Evolutionary conservation across 2,113 vertebrate genomes (phyloP), one percentile per base, ranked within the genome.

Genomic region (Chitala chitala): DNA sequence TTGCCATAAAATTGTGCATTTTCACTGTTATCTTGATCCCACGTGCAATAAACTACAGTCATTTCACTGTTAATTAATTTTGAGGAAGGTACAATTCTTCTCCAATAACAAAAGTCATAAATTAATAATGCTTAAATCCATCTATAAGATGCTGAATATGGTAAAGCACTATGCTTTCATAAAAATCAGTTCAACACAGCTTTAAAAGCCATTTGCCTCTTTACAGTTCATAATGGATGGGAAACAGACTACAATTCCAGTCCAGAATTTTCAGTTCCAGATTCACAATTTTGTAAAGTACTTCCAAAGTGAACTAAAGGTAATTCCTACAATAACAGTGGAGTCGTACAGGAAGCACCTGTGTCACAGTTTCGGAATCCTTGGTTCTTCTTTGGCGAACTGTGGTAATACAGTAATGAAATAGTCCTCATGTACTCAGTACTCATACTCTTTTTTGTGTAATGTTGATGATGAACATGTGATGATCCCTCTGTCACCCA

Each of bases 261-360:
- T 78, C 85, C 75, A 83, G 59, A 78, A 83, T 85, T 86, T 86
- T 76, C 77, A 80, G 84, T 82, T 81, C 81, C 78, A 79, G 73
- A 72, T 81, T 83, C 81, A 84, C 75, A n/a, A n/a, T n/a, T 86
- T 75, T 78, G 86, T 84, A n/a, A 84, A 85, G 81, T 86, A 78
- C 87, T 89, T 86, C 84, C 80, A 75, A 77, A 82, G 82, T 77
- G 74, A 77, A 74, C 85, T 82, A 61, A 83, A 86, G 66, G 12
- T 29, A 81, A 83, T 81, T 87, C 86, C 84, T n/a, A n/a, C n/a
- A n/a, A n/a, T n/a, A n/a, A n/a, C n/a, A n/a, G n/a, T n/a, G n/a
- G n/a, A n/a, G n/a, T n/a, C n/a, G n/a, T n/a, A 70, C 31, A n/a
- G 24, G 48, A 70, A 83, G 83, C 79, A 86, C 82, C 82, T 77